phyloP scores from a whole-genome alignment of 2,888 invertebrate species.

The Ophion ellenae region DNA sequence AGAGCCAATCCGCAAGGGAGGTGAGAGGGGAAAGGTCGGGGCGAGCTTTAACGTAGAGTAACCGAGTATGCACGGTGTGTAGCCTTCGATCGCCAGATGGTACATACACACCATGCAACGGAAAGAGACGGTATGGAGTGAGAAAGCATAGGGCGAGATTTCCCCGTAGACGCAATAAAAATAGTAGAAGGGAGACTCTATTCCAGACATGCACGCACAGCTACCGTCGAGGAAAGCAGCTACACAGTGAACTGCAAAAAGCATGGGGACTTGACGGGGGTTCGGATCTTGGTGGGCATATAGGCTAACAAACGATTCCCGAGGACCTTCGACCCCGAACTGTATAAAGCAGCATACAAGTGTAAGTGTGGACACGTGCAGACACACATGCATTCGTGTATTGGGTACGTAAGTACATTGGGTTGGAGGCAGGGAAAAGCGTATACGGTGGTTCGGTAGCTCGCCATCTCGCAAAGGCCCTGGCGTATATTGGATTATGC shows the following conservation, averaged over 20 bases:
- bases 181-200: conserved; percentile 62
- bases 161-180: conserved; percentile 81
- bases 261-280: conserved; percentile 61
- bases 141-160: conserved; percentile 75
- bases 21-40: not conserved
- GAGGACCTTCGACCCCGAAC: conserved; percentile 72
- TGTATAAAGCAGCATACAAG: not conserved
- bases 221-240: conserved; percentile 27
- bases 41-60: conserved; percentile 37
- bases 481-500: conserved; percentile 80
- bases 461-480: conserved; percentile 65
- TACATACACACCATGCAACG: conserved; percentile 58
- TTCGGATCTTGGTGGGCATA: conserved; percentile 48
- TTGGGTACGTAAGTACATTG: conserved; percentile 29
- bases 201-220: conserved; percentile 50
- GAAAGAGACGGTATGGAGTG: conserved; percentile 62
- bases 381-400: conserved; percentile 6
- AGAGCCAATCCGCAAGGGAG: conserved; percentile 38
- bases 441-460: conserved; percentile 50
- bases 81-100: conserved; percentile 65
- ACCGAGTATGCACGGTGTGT: conserved; percentile 53
- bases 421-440: not conserved
- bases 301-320: conserved; percentile 77
- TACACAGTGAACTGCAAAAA: conserved; percentile 45
- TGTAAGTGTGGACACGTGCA: not conserved